Evolutionary conservation across 2,113 vertebrate genomes (phyloP).

Genomic region (Marmota monax): DNA sequence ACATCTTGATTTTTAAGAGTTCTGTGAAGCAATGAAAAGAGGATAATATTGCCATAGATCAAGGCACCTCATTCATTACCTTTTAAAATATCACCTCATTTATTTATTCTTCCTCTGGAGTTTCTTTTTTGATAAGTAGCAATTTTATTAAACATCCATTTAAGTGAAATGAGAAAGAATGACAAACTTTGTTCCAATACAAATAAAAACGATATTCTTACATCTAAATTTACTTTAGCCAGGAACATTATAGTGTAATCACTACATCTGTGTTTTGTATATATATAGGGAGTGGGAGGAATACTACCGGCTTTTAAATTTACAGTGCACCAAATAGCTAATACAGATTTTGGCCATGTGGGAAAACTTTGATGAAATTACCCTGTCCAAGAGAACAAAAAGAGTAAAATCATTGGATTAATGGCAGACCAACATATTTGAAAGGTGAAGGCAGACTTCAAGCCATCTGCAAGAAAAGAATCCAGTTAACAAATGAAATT

Average conservation of each 20-base stretch:
- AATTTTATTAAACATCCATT: constrained; percentile 74
- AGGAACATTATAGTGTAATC: constrained; percentile 8
- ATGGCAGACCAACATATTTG: constrained; percentile 66
- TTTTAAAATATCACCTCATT: constrained; percentile 74
- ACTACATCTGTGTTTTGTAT: constrained; percentile 47
- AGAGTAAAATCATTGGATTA: not conserved
- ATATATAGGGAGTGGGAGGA: not conserved
- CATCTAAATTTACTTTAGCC: constrained; percentile 67
- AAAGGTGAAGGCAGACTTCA: constrained; percentile 41
- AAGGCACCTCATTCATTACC: constrained; percentile 65
- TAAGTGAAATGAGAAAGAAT: constrained; percentile 70
- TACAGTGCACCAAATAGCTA: constrained; percentile 52
- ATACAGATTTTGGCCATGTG: constrained; percentile 54
- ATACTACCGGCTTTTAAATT: constrained; percentile 53
- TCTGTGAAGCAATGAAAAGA: constrained; percentile 62
- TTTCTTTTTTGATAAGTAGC: constrained; percentile 60
- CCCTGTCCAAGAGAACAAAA: constrained; percentile 28
- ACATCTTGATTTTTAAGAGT: constrained; percentile 67
- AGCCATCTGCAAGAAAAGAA: not conserved
- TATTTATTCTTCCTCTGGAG: constrained; percentile 68
- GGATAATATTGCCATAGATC: constrained; percentile 62
- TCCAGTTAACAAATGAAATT: constrained; percentile 38
- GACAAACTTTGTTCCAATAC: constrained; percentile 47
- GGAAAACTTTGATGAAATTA: constrained; percentile 64
- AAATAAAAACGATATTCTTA: constrained; percentile 37